Base-by-base conservation (phyloP, 2,888 invertebrate species). In the Aquatica leii region DNA sequence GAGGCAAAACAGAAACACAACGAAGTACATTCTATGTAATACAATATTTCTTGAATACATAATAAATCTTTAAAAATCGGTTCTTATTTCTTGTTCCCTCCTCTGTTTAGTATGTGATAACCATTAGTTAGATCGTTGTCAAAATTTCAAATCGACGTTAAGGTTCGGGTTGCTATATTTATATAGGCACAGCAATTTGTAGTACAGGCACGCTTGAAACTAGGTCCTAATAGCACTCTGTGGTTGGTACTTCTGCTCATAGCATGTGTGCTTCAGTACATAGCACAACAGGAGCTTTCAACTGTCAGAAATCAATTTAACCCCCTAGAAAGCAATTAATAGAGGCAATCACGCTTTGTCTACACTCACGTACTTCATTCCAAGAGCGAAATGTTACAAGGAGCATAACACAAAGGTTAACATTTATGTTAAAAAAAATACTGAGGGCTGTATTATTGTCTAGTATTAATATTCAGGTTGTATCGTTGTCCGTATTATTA, bases 301-400 rank as follows among this genome's bases (percentile, higher is more conserved):
- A 59, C 68, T 69, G 69, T 69, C 68, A 69, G 67, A 66, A 71
- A 71, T 71, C 71, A 71, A 71, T 71, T 71, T 69, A 61, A 52
- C 53, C 62, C 58, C 66, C 63, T 63, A 65, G 67, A 67, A 68
- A 64, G 69, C 64, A 68, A 69, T 71, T 69, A 69, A 67, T 71
- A 62, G 62, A 58, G 59, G 66, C 68, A 69, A 71, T 69, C 65
- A 69, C 55, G 59, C 59, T 61, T 65, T 55, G 61, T 62, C 58
- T 62, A 54, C 35, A 43, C 40, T 54, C 60, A 49, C 56, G 54
- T 54, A 52, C 49, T 50, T 50, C 20, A 50, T 50, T 50, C 24
- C 12, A 14, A n/a, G 9, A 50, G 20, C 31, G 49, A 31, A 50
- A 21, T 31, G 21, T 48, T 48, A 21, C 50, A 50, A 50, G 50